These are phyloP conservation scores for Trachelus troglodyta DNA, from an alignment of 2,888 invertebrate genomes.

Conservation along the genomic window DNA sequence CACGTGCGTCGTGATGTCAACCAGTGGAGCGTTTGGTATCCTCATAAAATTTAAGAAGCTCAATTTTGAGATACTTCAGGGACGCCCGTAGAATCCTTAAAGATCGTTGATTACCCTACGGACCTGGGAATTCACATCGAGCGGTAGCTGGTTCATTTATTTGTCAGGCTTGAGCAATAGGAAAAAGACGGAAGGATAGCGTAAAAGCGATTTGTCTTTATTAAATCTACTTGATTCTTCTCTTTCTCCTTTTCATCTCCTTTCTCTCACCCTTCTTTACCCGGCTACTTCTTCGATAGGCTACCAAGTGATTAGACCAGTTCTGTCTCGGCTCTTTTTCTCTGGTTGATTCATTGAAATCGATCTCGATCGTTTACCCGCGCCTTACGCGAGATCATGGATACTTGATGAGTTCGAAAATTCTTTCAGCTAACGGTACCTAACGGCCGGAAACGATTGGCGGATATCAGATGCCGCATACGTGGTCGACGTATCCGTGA, in stretches of 20 bases:
- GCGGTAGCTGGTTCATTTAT: slow-evolving; percentile 14
- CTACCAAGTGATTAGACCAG: not conserved
- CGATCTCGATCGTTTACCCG: not conserved
- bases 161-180: not conserved
- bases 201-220: no score
- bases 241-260: not conserved
- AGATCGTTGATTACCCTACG: slow-evolving; percentile 13
- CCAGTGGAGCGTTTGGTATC: not conserved
- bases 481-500: not conserved
- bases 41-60: slow-evolving; percentile 4
- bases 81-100: slow-evolving; percentile 10
- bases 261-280: slow-evolving; percentile 17
- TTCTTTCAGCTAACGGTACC: not conserved
- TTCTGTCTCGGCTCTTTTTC: not conserved
- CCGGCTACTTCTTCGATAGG: slow-evolving; percentile 3
- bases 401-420: not conserved
- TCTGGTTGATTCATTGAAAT: not conserved
- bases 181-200: not conserved
- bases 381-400: not conserved
- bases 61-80: not conserved
- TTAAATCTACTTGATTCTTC: no score
- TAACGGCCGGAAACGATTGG: not conserved
- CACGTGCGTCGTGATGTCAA: not conserved
- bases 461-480: not conserved
- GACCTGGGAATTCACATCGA: not conserved